Base-by-base conservation (phyloP, 2,888 invertebrate species). In the Yponomeuta plumbellus region DNA sequence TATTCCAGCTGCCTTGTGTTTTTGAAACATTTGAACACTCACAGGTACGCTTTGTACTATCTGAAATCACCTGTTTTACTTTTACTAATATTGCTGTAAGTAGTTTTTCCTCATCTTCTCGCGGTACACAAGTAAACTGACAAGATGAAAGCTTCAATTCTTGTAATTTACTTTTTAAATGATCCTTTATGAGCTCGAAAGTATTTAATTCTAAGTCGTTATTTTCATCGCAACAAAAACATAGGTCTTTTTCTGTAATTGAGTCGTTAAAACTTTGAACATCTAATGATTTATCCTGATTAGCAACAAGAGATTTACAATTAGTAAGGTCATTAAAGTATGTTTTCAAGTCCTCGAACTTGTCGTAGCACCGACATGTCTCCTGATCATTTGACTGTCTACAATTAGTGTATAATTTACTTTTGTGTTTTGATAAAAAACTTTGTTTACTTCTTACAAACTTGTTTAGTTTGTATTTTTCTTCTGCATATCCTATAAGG, bases 171-270 rank as follows among this genome's bases (percentile, higher is more conserved):
- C 75, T 73, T 74, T 78, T 85, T 23, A 90, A 75, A 71, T 89
- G 81, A 67, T 87, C 80, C 71, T 84, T 80, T 64, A 90, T 72
- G 69, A 90, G 80, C 68, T 83, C 73, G 75, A 87, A 90, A 44
- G 84, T 75, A 70, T 91, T 90, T 1, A 81, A 71, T 79, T 90
- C 89, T 70, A 91, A 78, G 62, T 91, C 83, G 65, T 80, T 80
- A 68, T 74, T 72, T 20, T 62, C 21, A n/a, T 68, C 62, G 21
- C 34, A 39, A 57, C 57, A 40, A 17, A 61, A 23, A 20, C 59
- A 40, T 13, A 11, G 17, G 11, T 61, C 61, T n/a, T 17, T 8
- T 59, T 59, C 23, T 22, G 17, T n/a, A 57, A 58, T 67, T 20
- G 23, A 52, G 44, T 69, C 59, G 66, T 69, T 73, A 5, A 76